Evolutionary conservation across 2,888 invertebrate species (phyloP).

Genomic region (Cataglyphis rosenhaueri): DNA sequence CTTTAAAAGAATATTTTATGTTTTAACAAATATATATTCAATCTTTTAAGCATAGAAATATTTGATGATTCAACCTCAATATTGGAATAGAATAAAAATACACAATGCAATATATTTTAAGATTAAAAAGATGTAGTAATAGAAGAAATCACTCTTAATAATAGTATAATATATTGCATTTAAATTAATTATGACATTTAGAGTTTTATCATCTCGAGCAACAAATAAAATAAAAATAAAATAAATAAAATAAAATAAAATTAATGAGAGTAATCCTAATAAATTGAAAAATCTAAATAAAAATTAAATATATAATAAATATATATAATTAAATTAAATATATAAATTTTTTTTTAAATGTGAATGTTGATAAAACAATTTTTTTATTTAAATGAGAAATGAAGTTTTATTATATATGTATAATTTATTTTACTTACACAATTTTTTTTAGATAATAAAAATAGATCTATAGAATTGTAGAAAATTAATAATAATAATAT

Average conservation of each 20-base stretch:
- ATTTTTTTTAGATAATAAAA: not conserved
- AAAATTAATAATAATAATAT: not conserved
- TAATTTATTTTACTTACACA: too few species aligned
- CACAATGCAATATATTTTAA: not conserved
- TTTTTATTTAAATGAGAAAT: not conserved
- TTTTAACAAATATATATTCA: not conserved
- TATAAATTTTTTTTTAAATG: not conserved
- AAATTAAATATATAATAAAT: conserved; percentile 1
- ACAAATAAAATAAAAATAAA: not conserved
- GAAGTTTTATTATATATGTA: not conserved
- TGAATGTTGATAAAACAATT: too few species aligned
- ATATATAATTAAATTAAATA: not conserved
- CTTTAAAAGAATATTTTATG: not conserved
- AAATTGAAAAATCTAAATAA: not conserved
- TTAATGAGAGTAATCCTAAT: not conserved
- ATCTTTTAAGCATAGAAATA: not conserved
- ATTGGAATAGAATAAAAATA: conserved; percentile 13
- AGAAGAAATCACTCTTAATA: not conserved
- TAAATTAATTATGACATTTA: conserved; percentile 3
- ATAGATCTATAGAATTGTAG: not conserved
- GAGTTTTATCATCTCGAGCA: not conserved
- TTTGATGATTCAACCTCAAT: not conserved
- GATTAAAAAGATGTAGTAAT: conserved; percentile 4
- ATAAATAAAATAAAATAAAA: not conserved
- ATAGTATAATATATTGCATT: not conserved